phyloP scores from a whole-genome alignment of 2,113 vertebrate genomes.

The Rissa tridactyla region DNA sequence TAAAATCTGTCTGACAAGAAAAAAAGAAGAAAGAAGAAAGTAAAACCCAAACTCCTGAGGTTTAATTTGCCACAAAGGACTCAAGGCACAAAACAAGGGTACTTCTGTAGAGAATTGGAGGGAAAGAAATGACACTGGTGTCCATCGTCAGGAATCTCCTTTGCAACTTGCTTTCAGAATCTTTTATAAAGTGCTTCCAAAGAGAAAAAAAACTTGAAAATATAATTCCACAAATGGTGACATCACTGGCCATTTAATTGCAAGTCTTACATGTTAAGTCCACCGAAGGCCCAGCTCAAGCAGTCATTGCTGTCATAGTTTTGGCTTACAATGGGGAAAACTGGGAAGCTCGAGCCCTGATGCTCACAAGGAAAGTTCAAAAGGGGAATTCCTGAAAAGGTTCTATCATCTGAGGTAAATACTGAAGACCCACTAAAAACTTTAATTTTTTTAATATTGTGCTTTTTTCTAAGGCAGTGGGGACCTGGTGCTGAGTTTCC shows the following conservation, averaged over 20 bases:
- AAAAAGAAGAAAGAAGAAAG: background rate
- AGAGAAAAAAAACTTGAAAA: background rate
- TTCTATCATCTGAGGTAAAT: background rate
- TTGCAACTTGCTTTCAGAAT: background rate
- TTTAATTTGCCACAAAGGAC: background rate
- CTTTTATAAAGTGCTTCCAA: background rate
- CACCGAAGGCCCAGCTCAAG: background rate
- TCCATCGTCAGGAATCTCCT: background rate
- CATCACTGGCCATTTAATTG: background rate
- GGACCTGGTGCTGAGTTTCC: background rate
- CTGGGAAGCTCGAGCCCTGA: background rate
- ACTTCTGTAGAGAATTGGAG: background rate
- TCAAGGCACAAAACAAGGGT: background rate
- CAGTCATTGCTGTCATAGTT: background rate
- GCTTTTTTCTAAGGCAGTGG: background rate
- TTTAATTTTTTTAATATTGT: background rate
- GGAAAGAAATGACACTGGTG: background rate
- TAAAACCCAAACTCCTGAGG: background rate
- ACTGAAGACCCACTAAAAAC: background rate
- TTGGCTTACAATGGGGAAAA: background rate
- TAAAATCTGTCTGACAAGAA: background rate
- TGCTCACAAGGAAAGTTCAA: background rate
- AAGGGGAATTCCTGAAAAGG: background rate
- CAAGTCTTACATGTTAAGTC: fast-evolving
- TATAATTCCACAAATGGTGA: background rate